Percentiles rank a stretch among this genome's conserved stretches.
phyloP scores from a whole-genome alignment of 2,113 vertebrate genomes.

The Ceyx margarethae region DNA sequence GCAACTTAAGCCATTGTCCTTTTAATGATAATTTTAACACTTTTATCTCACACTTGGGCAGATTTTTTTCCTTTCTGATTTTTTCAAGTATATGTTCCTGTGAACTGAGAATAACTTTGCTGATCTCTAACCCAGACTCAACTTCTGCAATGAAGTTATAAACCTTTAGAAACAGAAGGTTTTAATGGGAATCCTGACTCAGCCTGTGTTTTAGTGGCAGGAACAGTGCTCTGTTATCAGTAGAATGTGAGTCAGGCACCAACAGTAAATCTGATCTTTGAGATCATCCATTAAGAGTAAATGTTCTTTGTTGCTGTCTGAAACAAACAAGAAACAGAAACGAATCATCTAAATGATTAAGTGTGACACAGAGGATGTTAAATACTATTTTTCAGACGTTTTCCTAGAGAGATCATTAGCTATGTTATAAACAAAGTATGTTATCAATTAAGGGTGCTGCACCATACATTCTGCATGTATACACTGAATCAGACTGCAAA shows the following conservation, averaged over 20 bases:
- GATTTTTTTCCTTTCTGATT: background rate
- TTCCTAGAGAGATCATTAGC: background rate
- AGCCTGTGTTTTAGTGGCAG: background rate
- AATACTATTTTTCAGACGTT: conserved; percentile 18
- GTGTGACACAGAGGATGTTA: conserved; percentile 47
- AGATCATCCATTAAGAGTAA: background rate
- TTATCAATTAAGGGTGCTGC: background rate
- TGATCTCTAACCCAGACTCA: conserved; percentile 15
- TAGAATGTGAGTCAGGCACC: conserved; percentile 34
- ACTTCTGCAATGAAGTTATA: background rate
- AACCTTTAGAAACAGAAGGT: conserved; percentile 13
- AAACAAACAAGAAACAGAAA: conserved; percentile 45
- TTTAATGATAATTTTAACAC: background rate
- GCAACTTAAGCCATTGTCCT: background rate
- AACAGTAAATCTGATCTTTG: conserved; percentile 41
- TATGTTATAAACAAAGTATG: conserved; percentile 34
- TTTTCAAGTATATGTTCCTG: background rate
- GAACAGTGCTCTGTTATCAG: conserved; percentile 18
- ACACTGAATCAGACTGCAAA: conserved; percentile 46
- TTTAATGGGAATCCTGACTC: conserved; percentile 43
- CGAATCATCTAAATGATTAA: conserved; percentile 37
- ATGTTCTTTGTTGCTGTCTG: conserved; percentile 50
- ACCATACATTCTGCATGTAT: background rate
- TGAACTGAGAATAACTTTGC: background rate
- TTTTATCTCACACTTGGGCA: background rate